These are phyloP conservation scores for Lasioglossum figueresi DNA, from an alignment of 2,888 invertebrate species.

Conservation along the genomic window DNA sequence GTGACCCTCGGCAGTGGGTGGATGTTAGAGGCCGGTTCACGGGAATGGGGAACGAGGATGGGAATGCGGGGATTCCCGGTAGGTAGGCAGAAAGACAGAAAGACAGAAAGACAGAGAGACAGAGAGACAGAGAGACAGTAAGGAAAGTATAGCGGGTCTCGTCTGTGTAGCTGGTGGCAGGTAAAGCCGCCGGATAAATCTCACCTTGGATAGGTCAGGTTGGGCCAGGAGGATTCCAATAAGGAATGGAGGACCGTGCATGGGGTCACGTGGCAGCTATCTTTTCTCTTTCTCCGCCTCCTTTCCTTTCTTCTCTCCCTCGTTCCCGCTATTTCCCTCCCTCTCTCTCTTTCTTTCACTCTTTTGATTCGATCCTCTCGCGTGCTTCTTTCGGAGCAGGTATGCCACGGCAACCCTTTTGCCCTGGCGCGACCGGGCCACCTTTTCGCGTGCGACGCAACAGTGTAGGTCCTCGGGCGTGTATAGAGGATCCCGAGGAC, in stretches of 20 bases:
- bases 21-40: conserved; percentile 41
- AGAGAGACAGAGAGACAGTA: conserved; percentile 36
- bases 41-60: conserved; percentile 67
- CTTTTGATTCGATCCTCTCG: conserved; percentile 23
- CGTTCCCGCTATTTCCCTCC: background rate
- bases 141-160: conserved; percentile 56
- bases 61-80: conserved; percentile 67
- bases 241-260: conserved; percentile 73
- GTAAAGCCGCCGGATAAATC: conserved; percentile 80
- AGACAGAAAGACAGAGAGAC: conserved; percentile 58
- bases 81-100: conserved; percentile 53
- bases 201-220: conserved; percentile 81
- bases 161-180: conserved; percentile 72
- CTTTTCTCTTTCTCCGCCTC: conserved; percentile 51
- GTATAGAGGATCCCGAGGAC: conserved; percentile 16
- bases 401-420: conserved; percentile 65
- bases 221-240: conserved; percentile 76
- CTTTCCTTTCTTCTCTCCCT: conserved; percentile 28
- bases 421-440: conserved; percentile 50
- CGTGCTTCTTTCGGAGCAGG: conserved; percentile 57
- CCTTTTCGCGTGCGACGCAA: conserved; percentile 56
- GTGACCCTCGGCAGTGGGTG: conserved; percentile 59
- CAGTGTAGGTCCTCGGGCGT: conserved; percentile 16
- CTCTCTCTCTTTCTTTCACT: conserved; percentile 26
- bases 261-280: conserved; percentile 74